Conservation (phyloP, 2,113 vertebrate species). For the Clupea harengus region DNA sequence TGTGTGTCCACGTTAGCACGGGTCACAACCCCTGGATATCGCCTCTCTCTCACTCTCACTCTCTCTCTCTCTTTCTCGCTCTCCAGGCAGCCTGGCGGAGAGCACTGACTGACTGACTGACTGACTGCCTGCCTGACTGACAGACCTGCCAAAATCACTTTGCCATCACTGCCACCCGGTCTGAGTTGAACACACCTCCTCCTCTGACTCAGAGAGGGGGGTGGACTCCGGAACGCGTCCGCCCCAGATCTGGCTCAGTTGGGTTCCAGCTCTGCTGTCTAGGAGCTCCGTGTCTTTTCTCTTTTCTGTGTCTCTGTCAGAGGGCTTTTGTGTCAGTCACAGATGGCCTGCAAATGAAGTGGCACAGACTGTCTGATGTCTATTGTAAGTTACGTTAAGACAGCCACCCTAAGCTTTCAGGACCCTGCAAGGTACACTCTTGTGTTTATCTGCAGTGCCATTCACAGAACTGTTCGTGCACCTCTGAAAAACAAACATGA, state of each 20-base stretch:
- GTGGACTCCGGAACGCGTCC: background rate
- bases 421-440: background rate
- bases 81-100: background rate
- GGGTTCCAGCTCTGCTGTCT: background rate
- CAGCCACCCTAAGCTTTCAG: background rate
- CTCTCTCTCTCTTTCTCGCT: background rate
- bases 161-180: background rate
- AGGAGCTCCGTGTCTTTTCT: background rate
- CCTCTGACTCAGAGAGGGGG: background rate
- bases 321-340: background rate
- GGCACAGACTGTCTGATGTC: background rate
- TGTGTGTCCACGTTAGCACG: constrained; percentile 63
- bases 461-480: background rate
- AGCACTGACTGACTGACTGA: background rate
- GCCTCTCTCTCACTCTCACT: background rate
- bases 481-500: background rate
- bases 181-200: background rate
- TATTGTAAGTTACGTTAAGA: background rate
- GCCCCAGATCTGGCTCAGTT: background rate
- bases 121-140: background rate
- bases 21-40: constrained; percentile 52
- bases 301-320: background rate
- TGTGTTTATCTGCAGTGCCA: background rate
- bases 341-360: background rate
- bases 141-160: constrained; percentile 15